Evolutionary conservation across 2,113 vertebrate genomes (phyloP), one percentile per base, ranked within the genome.

Genomic region (Vulpes ferrilata): DNA sequence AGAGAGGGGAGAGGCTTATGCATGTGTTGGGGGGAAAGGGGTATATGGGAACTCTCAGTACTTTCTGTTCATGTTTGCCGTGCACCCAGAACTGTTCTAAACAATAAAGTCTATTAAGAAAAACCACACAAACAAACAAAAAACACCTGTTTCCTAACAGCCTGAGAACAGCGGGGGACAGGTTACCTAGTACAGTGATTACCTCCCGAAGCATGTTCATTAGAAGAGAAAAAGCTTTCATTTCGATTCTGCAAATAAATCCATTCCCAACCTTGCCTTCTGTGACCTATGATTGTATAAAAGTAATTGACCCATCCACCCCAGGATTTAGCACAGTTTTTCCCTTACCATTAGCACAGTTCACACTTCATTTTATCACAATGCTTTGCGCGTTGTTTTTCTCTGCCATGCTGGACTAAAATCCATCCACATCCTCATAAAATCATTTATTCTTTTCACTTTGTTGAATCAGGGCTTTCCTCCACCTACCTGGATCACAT

Each of bases 361-460:
- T 93, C 59, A 91, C 64, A 88, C 59, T 91, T 91, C 38, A 71
- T 83, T 96, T 94, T 76, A n/a, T 94, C 85, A 96, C 57, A n/a
- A 78, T 9, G 8, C 83, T n/a, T 74, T 94, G 86, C 73, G 55
- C 48, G 27, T 88, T 95, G 51, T 96, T 64, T 92, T 85, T 85
- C 62, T 88, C 79, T 57, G 27, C 23, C 25, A 35, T 25, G 57
- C 57, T 86, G 35, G 32, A 82, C 88, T 93, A 88, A 88, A 96
- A 79, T 93, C 60, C 78, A 48, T 81, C 71, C 84, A 23, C 62
- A 57, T 88, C 35, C 57, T 60, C 62, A 85, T 73, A 79, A 92
- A 90, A 74, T 78, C 4, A 79, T 80, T 71, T 85, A 35, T 74
- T 96, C 48, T 80, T 95, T 96, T 71, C 35, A 48, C 19, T 91